Evolutionary conservation across 2,888 invertebrate genomes (phyloP).

Genomic region (Lydus trimaculatus): DNA sequence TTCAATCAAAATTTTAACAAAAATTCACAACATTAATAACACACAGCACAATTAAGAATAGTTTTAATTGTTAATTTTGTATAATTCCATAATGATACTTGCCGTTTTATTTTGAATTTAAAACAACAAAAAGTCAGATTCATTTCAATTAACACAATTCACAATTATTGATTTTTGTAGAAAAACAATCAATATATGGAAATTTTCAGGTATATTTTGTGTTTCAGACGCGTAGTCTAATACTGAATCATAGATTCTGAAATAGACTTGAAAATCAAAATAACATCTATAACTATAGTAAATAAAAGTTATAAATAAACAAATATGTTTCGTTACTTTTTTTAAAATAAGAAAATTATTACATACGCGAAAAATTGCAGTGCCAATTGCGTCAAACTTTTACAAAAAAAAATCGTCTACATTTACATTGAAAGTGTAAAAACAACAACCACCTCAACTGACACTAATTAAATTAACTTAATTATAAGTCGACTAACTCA

Average conservation of each 20-base stretch:
- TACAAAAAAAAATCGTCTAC: not conserved
- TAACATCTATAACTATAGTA: slow-evolving; percentile 24
- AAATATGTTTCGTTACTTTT: not conserved
- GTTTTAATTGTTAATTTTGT: too few species aligned
- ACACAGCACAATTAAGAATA: slow-evolving; percentile 14
- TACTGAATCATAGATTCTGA: slow-evolving; percentile 42
- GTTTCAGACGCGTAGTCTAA: slow-evolving; percentile 27
- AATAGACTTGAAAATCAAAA: slow-evolving; percentile 43
- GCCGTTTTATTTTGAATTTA: slow-evolving; percentile 47
- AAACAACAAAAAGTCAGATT: slow-evolving; percentile 46
- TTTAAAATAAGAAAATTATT: not conserved
- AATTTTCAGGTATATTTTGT: not conserved
- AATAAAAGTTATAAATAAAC: slow-evolving; percentile 6
- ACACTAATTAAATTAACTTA: not conserved
- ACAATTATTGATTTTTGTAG: not conserved
- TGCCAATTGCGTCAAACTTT: not conserved
- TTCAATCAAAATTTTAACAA: slow-evolving; percentile 15
- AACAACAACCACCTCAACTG: not conserved
- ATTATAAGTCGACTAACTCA: not conserved
- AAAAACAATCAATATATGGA: not conserved
- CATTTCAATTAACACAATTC: slow-evolving; percentile 29
- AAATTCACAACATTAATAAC: not conserved
- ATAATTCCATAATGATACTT: too few species aligned
- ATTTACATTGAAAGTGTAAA: not conserved
- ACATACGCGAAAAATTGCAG: not conserved